A percentile compares a stretch with the other conserved stretches of the same genome.
phyloP scores from a whole-genome alignment of 1,140 invertebrate genomes.

The Tyrophagus putrescentiae region DNA sequence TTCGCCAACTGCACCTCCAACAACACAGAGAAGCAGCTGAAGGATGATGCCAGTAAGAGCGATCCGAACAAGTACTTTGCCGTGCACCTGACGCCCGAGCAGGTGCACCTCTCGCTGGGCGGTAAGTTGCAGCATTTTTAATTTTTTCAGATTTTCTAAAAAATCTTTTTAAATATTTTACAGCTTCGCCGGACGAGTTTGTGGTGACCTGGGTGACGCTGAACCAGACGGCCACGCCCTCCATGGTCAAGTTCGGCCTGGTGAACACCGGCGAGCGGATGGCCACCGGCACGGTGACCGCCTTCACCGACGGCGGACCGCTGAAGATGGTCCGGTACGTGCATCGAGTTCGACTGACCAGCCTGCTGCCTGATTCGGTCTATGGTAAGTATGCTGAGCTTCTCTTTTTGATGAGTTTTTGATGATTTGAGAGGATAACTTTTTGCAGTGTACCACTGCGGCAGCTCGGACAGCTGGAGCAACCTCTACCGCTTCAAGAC shows the following conservation, averaged over 20 bases:
- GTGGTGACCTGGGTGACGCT: slow-evolving; percentile 78
- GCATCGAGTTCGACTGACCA: slow-evolving; percentile 48
- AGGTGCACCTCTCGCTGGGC: slow-evolving; percentile 22
- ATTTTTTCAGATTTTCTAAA: neutral
- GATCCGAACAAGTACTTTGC: too few relatives aligned
- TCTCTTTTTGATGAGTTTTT: neutral
- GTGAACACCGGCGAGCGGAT: too few relatives aligned
- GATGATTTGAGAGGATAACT: neutral
- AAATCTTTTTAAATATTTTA: slow-evolving; percentile 28
- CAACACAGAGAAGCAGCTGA: too few relatives aligned
- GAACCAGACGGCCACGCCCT: slow-evolving; percentile 44
- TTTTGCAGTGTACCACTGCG: slow-evolving; percentile 23
- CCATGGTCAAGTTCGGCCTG: too few relatives aligned
- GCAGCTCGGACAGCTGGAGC: slow-evolving; percentile 23
- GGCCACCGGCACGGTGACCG: too few relatives aligned
- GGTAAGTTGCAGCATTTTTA: slow-evolving; percentile 4
- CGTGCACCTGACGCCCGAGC: too few relatives aligned
- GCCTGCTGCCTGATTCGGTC: slow-evolving; percentile 42
- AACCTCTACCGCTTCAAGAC: slow-evolving; percentile 22
- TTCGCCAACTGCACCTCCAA: too few relatives aligned
- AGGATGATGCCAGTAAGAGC: too few relatives aligned
- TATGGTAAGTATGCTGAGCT: slow-evolving; percentile 41
- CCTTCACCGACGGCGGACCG: too few relatives aligned
- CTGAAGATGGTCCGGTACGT: slow-evolving; percentile 65
- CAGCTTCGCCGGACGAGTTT: slow-evolving; percentile 51